Evolutionary conservation across 1,140 invertebrate species (phyloP).

Genomic region (Arion vulgaris): DNA sequence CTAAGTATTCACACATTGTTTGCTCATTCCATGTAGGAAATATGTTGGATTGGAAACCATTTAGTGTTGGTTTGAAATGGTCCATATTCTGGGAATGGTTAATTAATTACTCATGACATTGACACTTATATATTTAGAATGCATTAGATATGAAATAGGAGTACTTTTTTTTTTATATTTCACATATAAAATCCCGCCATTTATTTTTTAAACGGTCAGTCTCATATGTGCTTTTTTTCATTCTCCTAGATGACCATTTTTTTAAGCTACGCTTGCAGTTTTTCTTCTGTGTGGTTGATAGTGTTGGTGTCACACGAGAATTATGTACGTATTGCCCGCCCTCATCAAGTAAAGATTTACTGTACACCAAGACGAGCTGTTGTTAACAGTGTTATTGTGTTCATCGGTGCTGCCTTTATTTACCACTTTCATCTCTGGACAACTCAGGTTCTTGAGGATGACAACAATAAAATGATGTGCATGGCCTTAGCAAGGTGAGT

Average conservation of each 20-base stretch:
- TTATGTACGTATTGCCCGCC: slow-evolving; percentile 61
- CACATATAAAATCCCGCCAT: background rate
- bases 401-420: slow-evolving; percentile 31
- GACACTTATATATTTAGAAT: too few species aligned
- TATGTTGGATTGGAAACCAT: too few species aligned
- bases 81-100: too few species aligned
- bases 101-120: too few species aligned
- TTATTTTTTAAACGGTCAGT: background rate
- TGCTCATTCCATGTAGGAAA: too few species aligned
- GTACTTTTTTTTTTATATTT: too few species aligned
- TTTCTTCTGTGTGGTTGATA: slow-evolving; percentile 67
- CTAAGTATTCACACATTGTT: too few species aligned
- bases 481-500: background rate
- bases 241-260: slow-evolving; percentile 65
- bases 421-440: slow-evolving; percentile 43
- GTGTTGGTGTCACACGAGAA: slow-evolving; percentile 52
- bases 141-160: too few species aligned
- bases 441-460: background rate
- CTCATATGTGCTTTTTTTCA: slow-evolving; percentile 2
- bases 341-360: slow-evolving; percentile 40
- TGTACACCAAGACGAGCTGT: slow-evolving; percentile 39
- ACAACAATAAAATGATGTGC: background rate
- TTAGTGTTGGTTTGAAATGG: too few species aligned
- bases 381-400: slow-evolving; percentile 10
- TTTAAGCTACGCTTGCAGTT: slow-evolving; percentile 58